phyloP scores from a whole-genome alignment of 2,888 invertebrate species.

The Stenichneumon culpator region DNA sequence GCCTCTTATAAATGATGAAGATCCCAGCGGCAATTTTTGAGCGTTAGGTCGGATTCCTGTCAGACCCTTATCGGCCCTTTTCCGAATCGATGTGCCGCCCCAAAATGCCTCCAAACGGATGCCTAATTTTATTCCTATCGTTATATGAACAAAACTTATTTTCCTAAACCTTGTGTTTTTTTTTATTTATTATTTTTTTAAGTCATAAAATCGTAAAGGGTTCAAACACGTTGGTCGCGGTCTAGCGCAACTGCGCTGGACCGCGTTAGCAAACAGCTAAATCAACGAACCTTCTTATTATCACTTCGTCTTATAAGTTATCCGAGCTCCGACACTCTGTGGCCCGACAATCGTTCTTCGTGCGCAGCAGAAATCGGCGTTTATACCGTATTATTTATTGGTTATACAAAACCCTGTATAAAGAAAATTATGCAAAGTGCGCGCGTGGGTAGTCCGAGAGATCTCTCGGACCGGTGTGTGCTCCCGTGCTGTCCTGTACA shows the following conservation, averaged over 20 bases:
- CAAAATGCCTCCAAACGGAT: too few species aligned
- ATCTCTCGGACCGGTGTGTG: conserved; percentile 38
- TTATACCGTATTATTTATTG: conserved; percentile 12
- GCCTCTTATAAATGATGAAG: too few species aligned
- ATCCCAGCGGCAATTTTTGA: too few species aligned
- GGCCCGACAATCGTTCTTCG: conserved; percentile 32
- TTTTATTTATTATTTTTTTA: background rate
- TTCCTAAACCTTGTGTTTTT: background rate
- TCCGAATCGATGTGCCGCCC: too few species aligned
- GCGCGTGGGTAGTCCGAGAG: conserved; percentile 60
- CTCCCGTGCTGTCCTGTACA: conserved; percentile 40
- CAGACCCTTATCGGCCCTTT: too few species aligned
- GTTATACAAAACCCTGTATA: conserved; percentile 57
- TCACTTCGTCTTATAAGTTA: background rate
- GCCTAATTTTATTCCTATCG: too few species aligned
- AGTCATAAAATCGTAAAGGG: background rate
- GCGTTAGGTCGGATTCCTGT: too few species aligned
- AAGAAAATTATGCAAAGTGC: conserved; percentile 68
- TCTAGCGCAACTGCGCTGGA: background rate
- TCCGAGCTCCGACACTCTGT: background rate
- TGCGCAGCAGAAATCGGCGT: conserved; percentile 51
- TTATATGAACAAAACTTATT: too few species aligned
- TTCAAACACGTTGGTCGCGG: background rate
- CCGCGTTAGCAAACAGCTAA: conserved; percentile 25
- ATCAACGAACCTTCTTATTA: background rate